Percentiles rank a stretch among this genome's conserved stretches.
phyloP scores from a whole-genome alignment of 2,888 invertebrate species.

The Tiliacea aurago region DNA sequence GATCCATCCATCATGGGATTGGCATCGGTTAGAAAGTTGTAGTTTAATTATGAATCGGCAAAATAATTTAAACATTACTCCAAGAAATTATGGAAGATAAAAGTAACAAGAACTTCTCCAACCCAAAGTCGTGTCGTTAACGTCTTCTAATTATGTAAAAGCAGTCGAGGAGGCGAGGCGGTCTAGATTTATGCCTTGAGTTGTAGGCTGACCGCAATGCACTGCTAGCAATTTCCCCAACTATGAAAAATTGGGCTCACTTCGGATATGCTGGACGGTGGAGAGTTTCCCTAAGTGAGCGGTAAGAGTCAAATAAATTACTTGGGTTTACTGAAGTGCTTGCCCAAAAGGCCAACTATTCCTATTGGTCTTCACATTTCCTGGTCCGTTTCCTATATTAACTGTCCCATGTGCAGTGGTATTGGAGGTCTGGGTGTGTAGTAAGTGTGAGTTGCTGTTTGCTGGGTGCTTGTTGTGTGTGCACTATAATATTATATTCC shows the following conservation, averaged over 20 bases:
- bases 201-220: conserved; percentile 59
- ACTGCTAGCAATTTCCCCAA: conserved; percentile 48
- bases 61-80: neutral
- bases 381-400: conserved; percentile 12
- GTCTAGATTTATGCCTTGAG: conserved; percentile 60
- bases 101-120: neutral
- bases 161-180: conserved; percentile 22
- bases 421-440: too few relatives aligned
- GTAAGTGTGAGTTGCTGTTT: too few relatives aligned
- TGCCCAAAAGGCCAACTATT: conserved; percentile 21
- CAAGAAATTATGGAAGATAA: neutral
- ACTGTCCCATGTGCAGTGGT: conserved; percentile 6
- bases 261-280: conserved; percentile 11
- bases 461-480: too few relatives aligned
- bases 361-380: conserved; percentile 19
- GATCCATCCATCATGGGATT: neutral
- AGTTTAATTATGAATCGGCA: neutral
- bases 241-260: conserved; percentile 56
- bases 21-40: neutral
- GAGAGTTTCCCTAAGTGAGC: conserved; percentile 45
- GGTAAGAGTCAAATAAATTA: conserved; percentile 52
- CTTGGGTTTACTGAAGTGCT: conserved; percentile 39
- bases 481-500: too few relatives aligned
- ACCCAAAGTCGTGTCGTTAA: conserved; percentile 29
- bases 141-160: conserved; percentile 45